These are phyloP conservation scores for Pomatostomus ruficeps DNA, from an alignment of 2,113 vertebrate species.

Conservation along the genomic window DNA sequence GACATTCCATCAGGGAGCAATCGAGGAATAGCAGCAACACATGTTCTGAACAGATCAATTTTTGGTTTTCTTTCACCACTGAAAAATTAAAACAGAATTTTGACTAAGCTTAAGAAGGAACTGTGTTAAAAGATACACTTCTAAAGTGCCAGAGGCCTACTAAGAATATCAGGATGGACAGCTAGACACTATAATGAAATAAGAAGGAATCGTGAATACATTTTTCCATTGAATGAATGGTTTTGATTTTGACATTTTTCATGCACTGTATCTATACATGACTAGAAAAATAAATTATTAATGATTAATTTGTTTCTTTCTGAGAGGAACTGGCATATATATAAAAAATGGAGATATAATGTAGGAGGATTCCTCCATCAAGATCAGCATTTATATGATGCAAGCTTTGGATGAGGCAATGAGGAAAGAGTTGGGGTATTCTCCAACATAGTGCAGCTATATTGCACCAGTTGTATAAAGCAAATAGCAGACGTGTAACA, in stretches of 20 bases:
- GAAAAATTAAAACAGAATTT: slow-evolving; percentile 44
- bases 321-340: background rate
- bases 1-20: slow-evolving; percentile 97
- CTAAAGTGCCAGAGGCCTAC: background rate
- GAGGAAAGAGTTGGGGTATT: background rate
- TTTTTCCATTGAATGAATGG: background rate
- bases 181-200: background rate
- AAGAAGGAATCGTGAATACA: background rate
- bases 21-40: slow-evolving; percentile 95
- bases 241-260: background rate
- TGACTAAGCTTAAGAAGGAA: background rate
- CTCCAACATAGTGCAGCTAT: background rate
- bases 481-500: background rate
- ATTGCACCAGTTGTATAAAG: background rate
- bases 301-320: background rate
- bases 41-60: slow-evolving; percentile 96
- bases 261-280: background rate
- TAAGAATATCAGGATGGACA: background rate
- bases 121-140: background rate
- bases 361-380: background rate
- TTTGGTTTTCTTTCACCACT: slow-evolving; percentile 98
- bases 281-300: background rate
- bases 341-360: background rate
- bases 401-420: background rate
- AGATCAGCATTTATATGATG: background rate